phyloP scores from a whole-genome alignment of 64 coral and sea anemone species.

The Trachythela sp. region DNA sequence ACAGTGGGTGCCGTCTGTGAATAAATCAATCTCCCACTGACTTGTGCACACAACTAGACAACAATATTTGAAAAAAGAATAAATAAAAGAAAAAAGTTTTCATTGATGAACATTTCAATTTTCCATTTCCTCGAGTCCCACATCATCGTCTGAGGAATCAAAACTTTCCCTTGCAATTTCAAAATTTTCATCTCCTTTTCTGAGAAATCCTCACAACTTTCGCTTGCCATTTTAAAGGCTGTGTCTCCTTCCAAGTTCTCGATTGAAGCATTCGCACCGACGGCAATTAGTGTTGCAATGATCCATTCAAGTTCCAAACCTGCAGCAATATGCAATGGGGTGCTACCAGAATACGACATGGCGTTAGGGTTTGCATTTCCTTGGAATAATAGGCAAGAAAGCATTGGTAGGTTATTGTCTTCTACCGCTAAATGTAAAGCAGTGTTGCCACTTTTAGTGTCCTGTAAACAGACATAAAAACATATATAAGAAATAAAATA shows the following conservation, averaged over 20 bases:
- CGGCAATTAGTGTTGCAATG: constrained; percentile 64
- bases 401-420: constrained; percentile 63
- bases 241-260: constrained; percentile 60
- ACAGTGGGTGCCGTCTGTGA: too few relatives aligned
- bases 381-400: constrained; percentile 59
- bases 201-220: not conserved
- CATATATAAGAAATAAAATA: not conserved
- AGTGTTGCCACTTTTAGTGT: constrained; percentile 72
- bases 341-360: constrained; percentile 60
- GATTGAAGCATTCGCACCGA: constrained; percentile 60
- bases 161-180: not conserved
- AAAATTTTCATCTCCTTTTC: not conserved
- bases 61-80: too few relatives aligned
- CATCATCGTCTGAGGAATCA: too few relatives aligned
- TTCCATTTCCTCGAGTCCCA: too few relatives aligned
- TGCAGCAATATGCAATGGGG: constrained; percentile 81
- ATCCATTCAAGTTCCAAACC: constrained; percentile 61
- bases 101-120: too few relatives aligned
- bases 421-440: constrained; percentile 80
- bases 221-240: constrained; percentile 55
- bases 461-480: constrained; percentile 40
- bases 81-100: too few relatives aligned
- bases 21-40: too few relatives aligned
- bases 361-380: constrained; percentile 61
- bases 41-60: too few relatives aligned